phyloP scores from a whole-genome alignment of 2,113 vertebrate genomes.

The Smithornis capensis region DNA sequence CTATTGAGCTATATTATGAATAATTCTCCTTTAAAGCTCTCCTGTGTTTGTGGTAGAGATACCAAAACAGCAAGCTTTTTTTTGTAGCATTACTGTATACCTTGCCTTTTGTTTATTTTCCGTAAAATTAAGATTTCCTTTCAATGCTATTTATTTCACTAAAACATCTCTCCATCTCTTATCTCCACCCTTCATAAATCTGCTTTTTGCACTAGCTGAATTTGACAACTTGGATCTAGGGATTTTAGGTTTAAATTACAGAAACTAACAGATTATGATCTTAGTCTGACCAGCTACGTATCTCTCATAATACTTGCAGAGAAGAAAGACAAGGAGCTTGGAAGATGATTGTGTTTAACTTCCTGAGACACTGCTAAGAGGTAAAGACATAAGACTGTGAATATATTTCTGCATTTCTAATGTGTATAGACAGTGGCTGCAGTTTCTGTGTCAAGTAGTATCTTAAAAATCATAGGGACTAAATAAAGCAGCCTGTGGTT shows the following conservation, averaged over 20 bases:
- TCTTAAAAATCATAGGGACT: neutral
- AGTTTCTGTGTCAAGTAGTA: neutral
- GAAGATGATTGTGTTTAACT: neutral
- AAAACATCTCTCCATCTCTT: neutral
- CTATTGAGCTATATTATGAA: neutral
- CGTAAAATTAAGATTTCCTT: neutral
- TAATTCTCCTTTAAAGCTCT: neutral
- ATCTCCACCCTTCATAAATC: neutral
- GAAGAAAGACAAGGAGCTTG: neutral
- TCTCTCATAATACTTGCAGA: neutral
- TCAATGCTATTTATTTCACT: neutral
- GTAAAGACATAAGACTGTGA: neutral
- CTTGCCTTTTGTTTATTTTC: neutral
- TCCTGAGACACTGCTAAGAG: neutral
- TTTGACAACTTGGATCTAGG: neutral
- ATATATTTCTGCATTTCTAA: neutral
- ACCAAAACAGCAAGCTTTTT: neutral
- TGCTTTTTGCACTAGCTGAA: neutral
- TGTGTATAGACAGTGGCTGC: neutral
- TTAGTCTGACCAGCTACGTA: neutral
- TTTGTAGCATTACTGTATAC: neutral
- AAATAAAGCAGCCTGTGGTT: neutral
- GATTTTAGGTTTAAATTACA: neutral
- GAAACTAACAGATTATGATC: neutral
- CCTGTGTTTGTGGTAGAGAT: neutral